Percentiles rank a stretch among this genome's conserved stretches.
Conservation (phyloP, 2,797 vertebrate species). For the Danio tinwini region DNA sequence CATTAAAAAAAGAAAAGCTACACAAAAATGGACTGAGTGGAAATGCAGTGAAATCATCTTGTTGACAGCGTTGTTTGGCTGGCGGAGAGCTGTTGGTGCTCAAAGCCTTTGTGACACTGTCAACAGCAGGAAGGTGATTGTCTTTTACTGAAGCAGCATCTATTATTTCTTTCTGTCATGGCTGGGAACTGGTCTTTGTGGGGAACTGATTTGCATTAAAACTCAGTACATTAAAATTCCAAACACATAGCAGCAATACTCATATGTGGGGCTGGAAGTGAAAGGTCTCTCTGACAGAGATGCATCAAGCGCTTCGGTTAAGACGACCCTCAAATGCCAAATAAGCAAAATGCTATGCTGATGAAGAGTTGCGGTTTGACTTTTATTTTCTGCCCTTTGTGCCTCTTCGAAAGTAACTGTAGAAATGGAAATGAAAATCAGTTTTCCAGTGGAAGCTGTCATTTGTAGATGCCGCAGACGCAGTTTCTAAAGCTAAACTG, state of each 20-base stretch:
- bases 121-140: conserved; percentile 63
- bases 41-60: conserved; percentile 35
- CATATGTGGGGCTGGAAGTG: conserved; percentile 70
- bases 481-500: conserved; percentile 10
- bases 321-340: conserved; percentile 39
- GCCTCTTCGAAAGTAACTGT: background rate
- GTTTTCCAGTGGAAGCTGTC: background rate
- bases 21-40: conserved; percentile 7
- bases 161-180: conserved; percentile 70
- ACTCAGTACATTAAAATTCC: conserved; percentile 76
- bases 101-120: conserved; percentile 68
- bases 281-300: conserved; percentile 68
- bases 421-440: background rate
- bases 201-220: conserved; percentile 72
- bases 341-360: conserved; percentile 42
- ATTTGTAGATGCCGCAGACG: background rate
- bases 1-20: conserved; percentile 13
- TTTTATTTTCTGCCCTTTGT: conserved; percentile 43
- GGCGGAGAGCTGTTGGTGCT: conserved; percentile 64
- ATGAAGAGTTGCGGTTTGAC: conserved; percentile 45
- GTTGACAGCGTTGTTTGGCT: conserved; percentile 70
- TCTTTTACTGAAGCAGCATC: conserved; percentile 57
- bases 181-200: conserved; percentile 69
- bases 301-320: conserved; percentile 9
- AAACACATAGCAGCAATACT: conserved; percentile 66